Conservation (phyloP, 2,888 invertebrate species). For the Xestia xanthographa region DNA sequence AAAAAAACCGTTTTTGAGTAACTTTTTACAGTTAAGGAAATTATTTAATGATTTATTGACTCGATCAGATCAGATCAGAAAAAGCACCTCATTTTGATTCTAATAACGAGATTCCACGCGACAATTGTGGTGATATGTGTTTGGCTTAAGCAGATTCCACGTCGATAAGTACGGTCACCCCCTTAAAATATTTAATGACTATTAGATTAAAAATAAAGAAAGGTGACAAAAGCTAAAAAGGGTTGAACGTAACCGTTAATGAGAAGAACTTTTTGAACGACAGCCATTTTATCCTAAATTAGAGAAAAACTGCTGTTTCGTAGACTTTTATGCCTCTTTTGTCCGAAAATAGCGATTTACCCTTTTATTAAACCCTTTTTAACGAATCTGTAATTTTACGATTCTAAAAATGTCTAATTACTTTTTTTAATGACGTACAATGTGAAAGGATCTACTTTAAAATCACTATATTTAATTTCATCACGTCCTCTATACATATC, state of each 20-base stretch:
- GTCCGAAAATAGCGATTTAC: slow-evolving; percentile 9
- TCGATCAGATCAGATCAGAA: not conserved
- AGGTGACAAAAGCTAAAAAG: slow-evolving; percentile 16
- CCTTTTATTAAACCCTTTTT: slow-evolving; percentile 15
- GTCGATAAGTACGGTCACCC: not conserved
- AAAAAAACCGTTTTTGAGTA: not conserved
- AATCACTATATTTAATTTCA: not conserved
- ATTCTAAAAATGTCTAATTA: not conserved
- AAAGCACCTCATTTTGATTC: not conserved
- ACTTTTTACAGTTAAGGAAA: not conserved
- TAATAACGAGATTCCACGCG: not conserved
- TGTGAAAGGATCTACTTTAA: not conserved
- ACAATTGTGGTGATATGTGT: not conserved
- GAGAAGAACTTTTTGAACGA: slow-evolving; percentile 30
- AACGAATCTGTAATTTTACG: slow-evolving; percentile 8
- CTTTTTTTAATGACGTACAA: slow-evolving; percentile 8
- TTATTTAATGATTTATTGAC: not conserved
- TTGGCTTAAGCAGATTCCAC: not conserved
- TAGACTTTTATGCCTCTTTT: not conserved
- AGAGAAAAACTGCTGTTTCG: slow-evolving; percentile 22
- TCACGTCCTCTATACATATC: no score
- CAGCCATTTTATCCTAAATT: slow-evolving; percentile 35
- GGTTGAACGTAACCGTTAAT: slow-evolving; percentile 30
- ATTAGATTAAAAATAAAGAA: not conserved
- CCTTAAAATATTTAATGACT: not conserved